Conservation (phyloP, 2,113 vertebrate genomes). For the Phoxinus phoxinus region DNA sequence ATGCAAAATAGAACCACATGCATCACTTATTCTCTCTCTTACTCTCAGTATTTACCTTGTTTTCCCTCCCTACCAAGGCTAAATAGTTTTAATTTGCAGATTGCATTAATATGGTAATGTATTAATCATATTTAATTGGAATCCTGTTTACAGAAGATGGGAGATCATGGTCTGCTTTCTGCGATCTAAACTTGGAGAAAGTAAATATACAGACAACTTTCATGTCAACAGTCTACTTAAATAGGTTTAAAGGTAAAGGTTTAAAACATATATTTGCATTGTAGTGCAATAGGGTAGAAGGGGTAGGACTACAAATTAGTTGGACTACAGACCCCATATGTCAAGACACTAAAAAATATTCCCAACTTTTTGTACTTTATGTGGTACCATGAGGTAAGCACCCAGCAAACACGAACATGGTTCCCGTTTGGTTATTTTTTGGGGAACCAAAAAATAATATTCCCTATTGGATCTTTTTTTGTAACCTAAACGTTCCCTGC, state of each 20-base stretch:
- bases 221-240: background rate
- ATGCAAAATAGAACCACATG: slow-evolving; percentile 25
- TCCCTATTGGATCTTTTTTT: too few species aligned
- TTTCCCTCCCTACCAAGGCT: slow-evolving; percentile 4
- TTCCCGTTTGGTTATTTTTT: too few species aligned
- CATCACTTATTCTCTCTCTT: background rate
- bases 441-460: too few species aligned
- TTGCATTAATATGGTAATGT: slow-evolving; percentile 51
- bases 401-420: too few species aligned
- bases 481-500: too few species aligned
- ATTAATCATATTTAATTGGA: slow-evolving; percentile 49
- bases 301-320: too few species aligned
- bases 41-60: background rate
- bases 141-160: slow-evolving; percentile 43
- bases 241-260: background rate
- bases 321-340: too few species aligned
- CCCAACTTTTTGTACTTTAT: too few species aligned
- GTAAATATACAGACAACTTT: background rate
- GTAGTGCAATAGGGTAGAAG: too few species aligned
- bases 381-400: too few species aligned
- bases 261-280: too few species aligned
- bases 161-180: slow-evolving; percentile 29
- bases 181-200: slow-evolving; percentile 22
- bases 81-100: slow-evolving; percentile 44
- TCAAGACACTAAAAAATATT: too few species aligned